phyloP scores from a whole-genome alignment of 2,888 invertebrate genomes.

The Auanema freiburgensis region DNA sequence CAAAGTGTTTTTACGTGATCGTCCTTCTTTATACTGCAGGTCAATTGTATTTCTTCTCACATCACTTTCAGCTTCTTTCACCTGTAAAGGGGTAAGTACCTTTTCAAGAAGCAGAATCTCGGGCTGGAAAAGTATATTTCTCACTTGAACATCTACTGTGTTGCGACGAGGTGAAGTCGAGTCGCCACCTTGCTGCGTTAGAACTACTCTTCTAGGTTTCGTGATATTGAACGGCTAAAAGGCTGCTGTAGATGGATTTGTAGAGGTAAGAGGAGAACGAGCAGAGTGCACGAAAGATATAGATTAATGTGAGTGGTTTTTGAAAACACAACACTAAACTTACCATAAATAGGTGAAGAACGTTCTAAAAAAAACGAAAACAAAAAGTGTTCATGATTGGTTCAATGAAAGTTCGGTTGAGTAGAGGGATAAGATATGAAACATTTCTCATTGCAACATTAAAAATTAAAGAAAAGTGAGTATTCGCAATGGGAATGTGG shows the following conservation, averaged over 20 bases:
- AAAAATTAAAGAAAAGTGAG: too few species aligned
- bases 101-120: background rate
- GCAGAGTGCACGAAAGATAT: too few species aligned
- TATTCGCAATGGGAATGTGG: too few species aligned
- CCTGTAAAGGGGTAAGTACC: slow-evolving; percentile 15
- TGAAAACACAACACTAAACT: slow-evolving; percentile 2
- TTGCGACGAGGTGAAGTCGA: slow-evolving; percentile 28
- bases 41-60: slow-evolving; percentile 37
- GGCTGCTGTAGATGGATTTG: too few species aligned
- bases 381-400: too few species aligned
- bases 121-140: background rate
- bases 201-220: slow-evolving; percentile 26
- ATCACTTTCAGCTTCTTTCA: slow-evolving; percentile 36
- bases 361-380: slow-evolving; percentile 1
- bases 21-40: slow-evolving; percentile 35
- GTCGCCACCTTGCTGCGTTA: slow-evolving; percentile 35
- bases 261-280: too few species aligned
- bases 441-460: too few species aligned
- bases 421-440: too few species aligned
- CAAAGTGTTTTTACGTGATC: slow-evolving; percentile 41
- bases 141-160: slow-evolving; percentile 37
- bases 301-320: background rate
- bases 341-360: background rate
- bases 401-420: too few species aligned
- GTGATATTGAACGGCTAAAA: too few species aligned